Evolutionary conservation across 2,888 invertebrate species (phyloP).

Genomic region (Drosophila ustulata): DNA sequence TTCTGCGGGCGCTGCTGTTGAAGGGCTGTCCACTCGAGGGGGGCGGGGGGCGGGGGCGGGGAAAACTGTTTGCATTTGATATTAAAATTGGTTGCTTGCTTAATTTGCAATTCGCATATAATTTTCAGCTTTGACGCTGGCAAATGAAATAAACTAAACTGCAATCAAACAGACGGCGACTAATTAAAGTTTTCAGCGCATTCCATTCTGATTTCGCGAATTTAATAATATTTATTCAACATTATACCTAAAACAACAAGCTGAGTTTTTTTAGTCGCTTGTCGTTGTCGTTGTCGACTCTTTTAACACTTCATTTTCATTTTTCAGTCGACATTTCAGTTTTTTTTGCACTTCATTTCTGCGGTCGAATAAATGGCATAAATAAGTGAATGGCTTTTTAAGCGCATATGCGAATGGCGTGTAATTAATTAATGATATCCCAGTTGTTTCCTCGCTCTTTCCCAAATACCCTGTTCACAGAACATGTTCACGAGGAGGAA

Average conservation of each 20-base stretch:
- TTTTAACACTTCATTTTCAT: slow-evolving; percentile 36
- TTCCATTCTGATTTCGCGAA: neutral
- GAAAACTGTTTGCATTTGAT: slow-evolving; percentile 40
- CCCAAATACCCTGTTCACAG: neutral
- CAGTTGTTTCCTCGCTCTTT: neutral
- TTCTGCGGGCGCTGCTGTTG: slow-evolving; percentile 13
- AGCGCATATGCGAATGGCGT: slow-evolving; percentile 51
- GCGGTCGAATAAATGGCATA: slow-evolving; percentile 33
- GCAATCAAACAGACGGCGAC: neutral
- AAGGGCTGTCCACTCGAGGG: neutral
- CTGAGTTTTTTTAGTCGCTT: neutral
- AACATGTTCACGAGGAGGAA: too few relatives aligned
- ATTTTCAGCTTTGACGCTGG: slow-evolving; percentile 16
- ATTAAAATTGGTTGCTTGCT: slow-evolving; percentile 50
- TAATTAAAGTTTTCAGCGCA: neutral
- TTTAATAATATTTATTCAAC: too few relatives aligned
- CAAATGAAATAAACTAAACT: neutral
- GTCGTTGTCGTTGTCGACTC: slow-evolving; percentile 4
- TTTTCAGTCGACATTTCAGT: slow-evolving; percentile 1
- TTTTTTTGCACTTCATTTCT: slow-evolving; percentile 3
- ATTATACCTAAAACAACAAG: neutral
- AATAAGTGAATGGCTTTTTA: slow-evolving; percentile 55
- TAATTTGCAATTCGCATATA: slow-evolving; percentile 36
- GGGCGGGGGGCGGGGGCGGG: neutral
- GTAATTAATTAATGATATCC: slow-evolving; percentile 60